Conservation (phyloP, 2,113 vertebrate genomes). For the Pelecanoides urinatrix region DNA sequence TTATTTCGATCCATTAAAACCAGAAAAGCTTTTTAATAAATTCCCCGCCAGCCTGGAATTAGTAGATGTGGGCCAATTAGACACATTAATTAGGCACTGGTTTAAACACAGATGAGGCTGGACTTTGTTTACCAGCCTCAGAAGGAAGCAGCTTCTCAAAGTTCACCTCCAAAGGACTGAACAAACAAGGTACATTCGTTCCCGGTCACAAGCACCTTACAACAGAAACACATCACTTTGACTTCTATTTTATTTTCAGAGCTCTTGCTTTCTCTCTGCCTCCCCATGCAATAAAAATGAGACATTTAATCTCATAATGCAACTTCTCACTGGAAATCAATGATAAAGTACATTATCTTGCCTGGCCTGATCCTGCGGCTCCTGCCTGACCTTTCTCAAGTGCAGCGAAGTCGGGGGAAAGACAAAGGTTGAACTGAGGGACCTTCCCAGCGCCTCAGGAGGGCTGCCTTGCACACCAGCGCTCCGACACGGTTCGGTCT, state of each 20-base stretch:
- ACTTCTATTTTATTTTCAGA: neutral
- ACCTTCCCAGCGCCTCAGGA: neutral
- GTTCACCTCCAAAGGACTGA: neutral
- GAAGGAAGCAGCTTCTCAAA: neutral
- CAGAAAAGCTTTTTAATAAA: slow-evolving; percentile 30
- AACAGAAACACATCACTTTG: neutral
- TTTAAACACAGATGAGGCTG: slow-evolving; percentile 18
- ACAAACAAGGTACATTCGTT: neutral
- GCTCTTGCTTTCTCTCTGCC: neutral
- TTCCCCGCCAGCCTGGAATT: neutral
- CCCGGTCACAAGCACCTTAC: neutral
- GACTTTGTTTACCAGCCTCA: neutral
- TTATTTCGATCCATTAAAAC: slow-evolving; percentile 12
- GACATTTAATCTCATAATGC: slow-evolving; percentile 53
- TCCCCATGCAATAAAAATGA: slow-evolving; percentile 48
- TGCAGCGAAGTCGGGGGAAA: fast-evolving
- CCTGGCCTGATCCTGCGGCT: neutral
- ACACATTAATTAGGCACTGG: neutral
- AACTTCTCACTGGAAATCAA: slow-evolving; percentile 46
- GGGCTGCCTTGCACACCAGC: neutral
- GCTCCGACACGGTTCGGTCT: neutral
- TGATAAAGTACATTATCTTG: slow-evolving; percentile 17
- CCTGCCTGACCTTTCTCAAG: slow-evolving; percentile 4
- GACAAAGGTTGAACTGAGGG: neutral
- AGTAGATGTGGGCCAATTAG: neutral